Evolutionary conservation across 2,888 invertebrate genomes (phyloP), one percentile per base, ranked within the genome.

Genomic region (Theretra japonica): DNA sequence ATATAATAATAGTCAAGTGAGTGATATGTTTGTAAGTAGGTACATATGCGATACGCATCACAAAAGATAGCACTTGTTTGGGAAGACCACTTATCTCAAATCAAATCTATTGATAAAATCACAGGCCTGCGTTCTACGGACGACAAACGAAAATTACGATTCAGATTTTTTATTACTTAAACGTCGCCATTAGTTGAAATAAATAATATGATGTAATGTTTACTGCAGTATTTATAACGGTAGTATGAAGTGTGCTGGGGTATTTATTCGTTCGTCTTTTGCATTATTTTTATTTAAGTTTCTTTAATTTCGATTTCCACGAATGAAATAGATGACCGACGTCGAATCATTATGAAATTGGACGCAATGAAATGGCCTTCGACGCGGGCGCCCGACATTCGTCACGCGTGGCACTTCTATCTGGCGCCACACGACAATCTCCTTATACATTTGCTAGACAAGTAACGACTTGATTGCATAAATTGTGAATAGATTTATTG

Each of bases 281-380:
- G 41, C 15, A 33, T 8, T 41, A 11, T 41, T 41, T 41, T 41
- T 41, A 41, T 41, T 11, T 2, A 41, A 11, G 11, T 41, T 41
- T 15, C 0, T 41, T 11, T 53, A 53, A 53, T 23, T 59, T n/a
- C 19, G 3, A n/a, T 15, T 25, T 59, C 23, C 7, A 25, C 59
- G 1, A 28, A 58, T 53, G 17, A 73, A 75, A 80, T 75, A 77
- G 73, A 77, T 77, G 17, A 30, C 65, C 17, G 25, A 57, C 77
- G 83, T 79, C 81, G 80, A 62, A 83, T 83, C 81, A 77, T 82
- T 79, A 82, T 84, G 80, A 84, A 87, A 87, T 86, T 84, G 82
- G 80, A 84, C 78, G 83, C 84, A 87, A 89, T 86, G 77, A 84
- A 78, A 72, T 84, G 88, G 83, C 89, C 90, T 89, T 89, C 86